These are phyloP conservation scores for Onthophagus taurus DNA, from an alignment of 1,140 invertebrate genomes.

Conservation along the genomic window DNA sequence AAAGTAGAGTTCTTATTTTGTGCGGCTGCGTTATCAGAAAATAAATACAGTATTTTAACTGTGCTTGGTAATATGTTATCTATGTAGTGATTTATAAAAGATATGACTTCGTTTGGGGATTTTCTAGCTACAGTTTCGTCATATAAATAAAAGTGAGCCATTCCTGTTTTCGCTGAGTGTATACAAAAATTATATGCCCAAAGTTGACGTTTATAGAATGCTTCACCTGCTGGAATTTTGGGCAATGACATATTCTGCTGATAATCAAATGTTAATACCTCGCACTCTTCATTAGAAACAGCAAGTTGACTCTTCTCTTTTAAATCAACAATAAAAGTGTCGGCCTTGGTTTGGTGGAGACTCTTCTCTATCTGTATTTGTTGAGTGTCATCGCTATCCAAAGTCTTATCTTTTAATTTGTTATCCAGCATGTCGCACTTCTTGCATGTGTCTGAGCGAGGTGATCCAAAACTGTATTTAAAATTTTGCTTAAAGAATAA, in stretches of 20 bases:
- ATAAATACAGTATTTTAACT: constrained; percentile 16
- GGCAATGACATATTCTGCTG: constrained; percentile 15
- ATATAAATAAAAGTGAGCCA: constrained; percentile 14
- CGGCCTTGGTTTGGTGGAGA: constrained; percentile 16
- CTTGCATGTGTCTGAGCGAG: constrained; percentile 16
- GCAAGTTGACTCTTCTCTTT: too few relatives aligned
- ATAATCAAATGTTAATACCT: constrained; percentile 12
- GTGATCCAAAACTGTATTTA: constrained; percentile 15
- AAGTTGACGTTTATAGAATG: constrained; percentile 16
- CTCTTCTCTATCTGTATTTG: constrained; percentile 10
- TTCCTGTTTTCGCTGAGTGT: constrained; percentile 9
- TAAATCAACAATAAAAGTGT: too few relatives aligned
- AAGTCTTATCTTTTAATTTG: too few relatives aligned
- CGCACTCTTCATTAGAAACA: constrained; percentile 15
- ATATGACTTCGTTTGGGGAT: constrained; percentile 12
- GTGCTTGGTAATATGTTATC: constrained; percentile 10
- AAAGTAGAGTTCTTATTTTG: constrained; percentile 17
- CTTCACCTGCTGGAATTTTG: constrained; percentile 16
- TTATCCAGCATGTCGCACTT: constrained; percentile 19
- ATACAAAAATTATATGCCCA: constrained; percentile 15
- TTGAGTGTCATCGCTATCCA: too few relatives aligned
- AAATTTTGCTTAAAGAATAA: constrained; percentile 15
- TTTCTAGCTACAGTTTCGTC: constrained; percentile 14
- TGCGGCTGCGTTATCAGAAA: constrained; percentile 17
- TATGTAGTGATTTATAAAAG: constrained; percentile 12